phyloP scores from a whole-genome alignment of 2,797 vertebrate species.

The Alectoris magna region DNA sequence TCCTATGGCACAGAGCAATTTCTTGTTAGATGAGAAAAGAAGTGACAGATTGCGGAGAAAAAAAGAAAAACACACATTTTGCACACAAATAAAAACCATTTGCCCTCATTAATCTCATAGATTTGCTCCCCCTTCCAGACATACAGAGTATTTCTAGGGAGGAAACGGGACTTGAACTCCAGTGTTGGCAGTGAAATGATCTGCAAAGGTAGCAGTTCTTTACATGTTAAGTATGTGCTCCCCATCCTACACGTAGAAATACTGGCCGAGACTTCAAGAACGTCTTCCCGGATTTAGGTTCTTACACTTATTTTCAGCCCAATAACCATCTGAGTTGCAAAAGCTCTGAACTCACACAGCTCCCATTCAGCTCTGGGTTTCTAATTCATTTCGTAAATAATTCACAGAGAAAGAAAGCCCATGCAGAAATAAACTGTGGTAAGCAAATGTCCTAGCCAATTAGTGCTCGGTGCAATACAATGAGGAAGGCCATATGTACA shows the following conservation, averaged over 20 bases:
- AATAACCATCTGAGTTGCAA: not conserved
- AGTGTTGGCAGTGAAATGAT: not conserved
- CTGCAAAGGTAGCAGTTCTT: not conserved
- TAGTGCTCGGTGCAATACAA: not conserved
- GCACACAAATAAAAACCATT: not conserved
- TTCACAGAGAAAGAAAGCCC: not conserved
- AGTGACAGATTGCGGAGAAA: not conserved
- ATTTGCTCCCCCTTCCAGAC: not conserved
- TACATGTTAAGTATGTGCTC: not conserved
- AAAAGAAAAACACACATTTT: not conserved
- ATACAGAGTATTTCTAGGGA: not conserved
- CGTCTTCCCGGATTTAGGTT: not conserved
- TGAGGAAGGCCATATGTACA: conserved; percentile 8
- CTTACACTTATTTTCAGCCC: not conserved
- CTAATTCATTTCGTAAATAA: conserved; percentile 19
- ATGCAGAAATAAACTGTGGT: not conserved
- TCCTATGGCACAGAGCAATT: not conserved
- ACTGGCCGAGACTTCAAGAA: not conserved
- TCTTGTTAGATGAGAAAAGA: not conserved
- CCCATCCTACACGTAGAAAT: not conserved
- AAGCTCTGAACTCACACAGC: not conserved
- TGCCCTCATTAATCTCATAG: not conserved
- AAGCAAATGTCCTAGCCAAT: conserved; percentile 23
- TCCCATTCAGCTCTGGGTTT: not conserved
- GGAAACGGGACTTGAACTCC: not conserved